Percentiles rank a stretch among this genome's conserved stretches.
Evolutionary conservation across 1,140 invertebrate genomes (phyloP).

Genomic region (Pemphigus obesinymphae): DNA sequence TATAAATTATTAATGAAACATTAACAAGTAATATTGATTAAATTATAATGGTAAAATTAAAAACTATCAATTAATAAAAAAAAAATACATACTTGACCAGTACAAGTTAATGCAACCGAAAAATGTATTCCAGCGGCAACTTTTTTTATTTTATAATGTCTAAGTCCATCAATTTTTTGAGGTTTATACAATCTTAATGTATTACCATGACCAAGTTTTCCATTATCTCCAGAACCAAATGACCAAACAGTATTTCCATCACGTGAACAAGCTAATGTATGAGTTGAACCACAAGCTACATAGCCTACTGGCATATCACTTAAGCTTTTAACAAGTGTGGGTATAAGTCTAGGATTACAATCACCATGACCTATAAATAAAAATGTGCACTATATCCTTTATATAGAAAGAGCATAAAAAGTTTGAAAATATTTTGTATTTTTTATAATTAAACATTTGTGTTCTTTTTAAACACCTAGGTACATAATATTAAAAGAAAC

Average conservation of each 20-base stretch:
- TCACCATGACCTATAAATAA: constrained; percentile 55
- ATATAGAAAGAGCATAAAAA: not conserved
- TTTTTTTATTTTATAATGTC: constrained; percentile 58
- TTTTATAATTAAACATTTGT: too few species aligned
- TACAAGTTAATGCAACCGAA: constrained; percentile 59
- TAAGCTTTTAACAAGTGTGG: constrained; percentile 58
- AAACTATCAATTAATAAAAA: too few species aligned
- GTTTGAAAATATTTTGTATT: too few species aligned
- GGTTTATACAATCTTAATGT: constrained; percentile 56
- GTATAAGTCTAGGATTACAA: constrained; percentile 55
- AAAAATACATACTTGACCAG: constrained; percentile 52
- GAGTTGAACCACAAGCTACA: constrained; percentile 62
- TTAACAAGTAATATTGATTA: constrained; percentile 17
- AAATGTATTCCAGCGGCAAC: constrained; percentile 60
- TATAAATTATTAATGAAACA: not conserved
- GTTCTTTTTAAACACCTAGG: too few species aligned
- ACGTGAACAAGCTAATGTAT: constrained; percentile 60
- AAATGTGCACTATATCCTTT: constrained; percentile 14
- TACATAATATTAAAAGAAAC: not conserved
- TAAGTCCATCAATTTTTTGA: constrained; percentile 61
- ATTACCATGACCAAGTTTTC: constrained; percentile 61
- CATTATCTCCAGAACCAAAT: constrained; percentile 60
- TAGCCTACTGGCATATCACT: constrained; percentile 54
- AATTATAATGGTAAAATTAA: too few species aligned
- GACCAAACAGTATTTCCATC: constrained; percentile 65